Evolutionary conservation across 2,113 vertebrate genomes (phyloP).

Genomic region (Zosterops hypoxanthus): DNA sequence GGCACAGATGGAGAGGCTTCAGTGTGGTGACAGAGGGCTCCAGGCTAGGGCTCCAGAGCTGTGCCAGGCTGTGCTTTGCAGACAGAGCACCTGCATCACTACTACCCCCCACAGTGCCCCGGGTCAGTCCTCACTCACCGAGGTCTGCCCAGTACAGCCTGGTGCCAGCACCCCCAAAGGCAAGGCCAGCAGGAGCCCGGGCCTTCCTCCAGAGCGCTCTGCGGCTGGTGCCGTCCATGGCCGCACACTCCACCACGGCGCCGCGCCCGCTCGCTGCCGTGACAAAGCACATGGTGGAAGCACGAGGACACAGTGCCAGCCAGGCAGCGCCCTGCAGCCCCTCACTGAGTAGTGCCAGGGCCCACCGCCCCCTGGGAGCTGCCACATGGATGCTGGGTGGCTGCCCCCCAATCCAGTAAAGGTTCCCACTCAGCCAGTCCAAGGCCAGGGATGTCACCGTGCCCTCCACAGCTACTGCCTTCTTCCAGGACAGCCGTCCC

Average conservation of each 20-base stretch:
- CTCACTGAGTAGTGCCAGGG: constrained; percentile 66
- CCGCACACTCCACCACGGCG: constrained; percentile 74
- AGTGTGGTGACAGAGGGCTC: background rate
- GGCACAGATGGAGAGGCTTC: background rate
- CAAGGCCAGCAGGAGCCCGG: constrained; percentile 73
- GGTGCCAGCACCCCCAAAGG: constrained; percentile 74
- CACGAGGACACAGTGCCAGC: constrained; percentile 79
- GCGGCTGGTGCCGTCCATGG: constrained; percentile 83
- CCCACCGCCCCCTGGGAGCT: constrained; percentile 59
- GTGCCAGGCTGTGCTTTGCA: background rate
- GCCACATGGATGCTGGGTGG: constrained; percentile 75
- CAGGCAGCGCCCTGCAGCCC: constrained; percentile 68
- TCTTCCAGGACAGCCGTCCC: constrained; percentile 65
- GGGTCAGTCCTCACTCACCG: constrained; percentile 60
- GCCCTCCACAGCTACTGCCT: constrained; percentile 74
- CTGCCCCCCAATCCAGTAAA: constrained; percentile 85
- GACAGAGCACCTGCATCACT: fast-evolving
- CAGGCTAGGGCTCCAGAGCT: fast-evolving
- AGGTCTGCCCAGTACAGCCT: constrained; percentile 88
- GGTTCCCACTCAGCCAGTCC: constrained; percentile 88
- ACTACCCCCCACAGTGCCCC: fast-evolving
- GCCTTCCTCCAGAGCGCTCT: constrained; percentile 78
- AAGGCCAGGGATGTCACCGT: constrained; percentile 78
- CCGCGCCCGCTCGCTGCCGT: background rate
- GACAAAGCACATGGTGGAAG: constrained; percentile 82